Evolutionary conservation across 2,113 vertebrate species (phyloP), one percentile per base, ranked within the genome.

Genomic region (Anoura caudifer): DNA sequence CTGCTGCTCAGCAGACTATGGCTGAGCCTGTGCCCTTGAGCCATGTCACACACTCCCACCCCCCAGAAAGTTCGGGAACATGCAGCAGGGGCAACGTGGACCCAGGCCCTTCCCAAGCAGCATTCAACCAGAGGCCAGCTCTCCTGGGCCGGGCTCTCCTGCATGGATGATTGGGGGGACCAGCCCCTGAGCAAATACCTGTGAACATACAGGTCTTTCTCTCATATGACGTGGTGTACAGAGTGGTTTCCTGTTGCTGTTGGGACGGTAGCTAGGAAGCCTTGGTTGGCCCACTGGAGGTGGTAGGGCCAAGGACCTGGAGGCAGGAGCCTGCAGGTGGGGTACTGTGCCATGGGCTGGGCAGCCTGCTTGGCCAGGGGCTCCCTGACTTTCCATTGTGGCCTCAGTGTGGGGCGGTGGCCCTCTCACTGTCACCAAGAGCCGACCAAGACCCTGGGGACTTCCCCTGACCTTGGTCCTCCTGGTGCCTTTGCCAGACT

Each of bases 211-310:
- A 9, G 13, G 52, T 61, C 65, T 67, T 87, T 38, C 41, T 41
- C n/a, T 95, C 94, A 16, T 38, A 50, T 47, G 50, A 93, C 73
- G 73, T 91, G 12, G 41, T 56, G 56, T 63, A 33, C 67, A 85
- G 81, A 50, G 47, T 52, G n/a, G 90, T 67, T 97, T 94, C 56
- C 75, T 65, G 28, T 86, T 83, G 26, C 61, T 13, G 3, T 45
- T n/a, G 84, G 38, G 63, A 61, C 1, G 8, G 87, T 33, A 14
- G 65, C 82, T 43, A 43, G 13, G 41, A 79, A 72, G 85, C 31
- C 26, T 2, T 8, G 36, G 47, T 2, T 8, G 36, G 47, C 70
- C 70, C n/a, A 12, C 11, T 14, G 4, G 19, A 59, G 17, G 81
- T 33, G 8, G 65, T 31, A 61, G 41, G 45, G 20, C 22, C 7